A percentile compares a stretch with the other conserved stretches of the same genome.
Evolutionary conservation across 2,797 vertebrate species (phyloP).

Genomic region (Sebastes diploproa): DNA sequence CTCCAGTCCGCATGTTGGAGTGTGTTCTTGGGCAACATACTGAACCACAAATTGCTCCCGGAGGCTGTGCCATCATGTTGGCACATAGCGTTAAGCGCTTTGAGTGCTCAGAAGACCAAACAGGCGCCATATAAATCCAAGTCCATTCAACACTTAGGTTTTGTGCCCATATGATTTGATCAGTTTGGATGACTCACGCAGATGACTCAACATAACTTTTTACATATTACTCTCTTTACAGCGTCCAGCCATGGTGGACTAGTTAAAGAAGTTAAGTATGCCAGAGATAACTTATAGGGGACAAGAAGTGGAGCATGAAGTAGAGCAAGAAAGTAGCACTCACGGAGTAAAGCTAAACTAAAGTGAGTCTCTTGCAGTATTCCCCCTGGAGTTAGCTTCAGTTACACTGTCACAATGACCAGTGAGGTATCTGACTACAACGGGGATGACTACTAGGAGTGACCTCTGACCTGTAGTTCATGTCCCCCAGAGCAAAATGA

Average conservation of each 20-base stretch:
- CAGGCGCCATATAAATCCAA: neutral
- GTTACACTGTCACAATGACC: slow-evolving; percentile 43
- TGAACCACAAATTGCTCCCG: neutral
- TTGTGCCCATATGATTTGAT: neutral
- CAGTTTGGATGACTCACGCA: neutral
- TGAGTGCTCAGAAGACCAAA: neutral
- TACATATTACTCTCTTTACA: neutral
- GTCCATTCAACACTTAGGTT: neutral
- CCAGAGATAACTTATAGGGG: slow-evolving; percentile 58
- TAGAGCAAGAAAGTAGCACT: slow-evolving; percentile 80
- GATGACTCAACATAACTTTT: neutral
- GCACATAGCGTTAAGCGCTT: neutral
- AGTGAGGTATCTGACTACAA: slow-evolving; percentile 5
- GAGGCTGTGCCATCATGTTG: neutral
- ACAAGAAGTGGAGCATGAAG: slow-evolving; percentile 82
- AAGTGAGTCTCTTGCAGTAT: slow-evolving; percentile 18
- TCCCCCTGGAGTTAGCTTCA: slow-evolving; percentile 45
- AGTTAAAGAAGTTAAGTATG: slow-evolving; percentile 64
- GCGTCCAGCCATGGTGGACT: slow-evolving; percentile 37
- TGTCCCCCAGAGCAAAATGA: neutral
- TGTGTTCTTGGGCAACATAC: neutral
- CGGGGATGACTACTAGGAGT: neutral
- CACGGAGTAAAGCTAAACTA: slow-evolving; percentile 58
- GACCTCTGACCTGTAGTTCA: slow-evolving; percentile 8
- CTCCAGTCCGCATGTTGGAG: no score